Evolutionary conservation across 2,797 vertebrate species (phyloP).

Genomic region (Thunnus albacares): DNA sequence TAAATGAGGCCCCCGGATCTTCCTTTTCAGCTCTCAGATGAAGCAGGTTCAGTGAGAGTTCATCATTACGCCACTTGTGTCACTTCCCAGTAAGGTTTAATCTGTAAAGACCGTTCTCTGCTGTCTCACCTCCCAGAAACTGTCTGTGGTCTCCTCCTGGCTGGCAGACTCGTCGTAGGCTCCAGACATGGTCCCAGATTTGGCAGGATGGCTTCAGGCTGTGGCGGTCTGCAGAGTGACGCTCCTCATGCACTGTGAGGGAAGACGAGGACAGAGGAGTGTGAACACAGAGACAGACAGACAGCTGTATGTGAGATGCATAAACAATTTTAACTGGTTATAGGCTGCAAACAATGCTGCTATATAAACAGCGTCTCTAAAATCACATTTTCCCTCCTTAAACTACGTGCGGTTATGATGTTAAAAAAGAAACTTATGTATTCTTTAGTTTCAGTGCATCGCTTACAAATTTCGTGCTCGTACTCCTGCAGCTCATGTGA

Average conservation of each 20-base stretch:
- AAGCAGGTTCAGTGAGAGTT: conserved; percentile 49
- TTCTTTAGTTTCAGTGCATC: not conserved
- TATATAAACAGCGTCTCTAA: not conserved
- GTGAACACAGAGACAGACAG: conserved; percentile 26
- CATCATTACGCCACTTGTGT: conserved; percentile 19
- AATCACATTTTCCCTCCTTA: not conserved
- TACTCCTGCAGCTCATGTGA: conserved; percentile 22
- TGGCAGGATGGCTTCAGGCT: conserved; percentile 73
- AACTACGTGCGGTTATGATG: not conserved
- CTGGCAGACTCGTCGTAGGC: conserved; percentile 90
- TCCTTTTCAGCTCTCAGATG: not conserved
- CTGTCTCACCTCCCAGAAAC: conserved; percentile 96
- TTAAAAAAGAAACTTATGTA: not conserved
- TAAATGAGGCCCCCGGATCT: conserved; percentile 3
- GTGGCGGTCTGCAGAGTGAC: conserved; percentile 58
- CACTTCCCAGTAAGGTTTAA: conserved; percentile 20
- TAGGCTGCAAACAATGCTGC: not conserved
- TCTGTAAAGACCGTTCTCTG: conserved; percentile 32
- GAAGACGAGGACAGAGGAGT: conserved; percentile 33
- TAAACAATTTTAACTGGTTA: not conserved
- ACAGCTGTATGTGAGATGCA: not conserved
- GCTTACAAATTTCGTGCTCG: not conserved
- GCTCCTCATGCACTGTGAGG: conserved; percentile 76
- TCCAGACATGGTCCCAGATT: conserved; percentile 91
- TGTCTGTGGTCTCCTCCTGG: conserved; percentile 93